Base-by-base conservation (phyloP, 1,140 invertebrate genomes). In the Magallana ariakensis region DNA sequence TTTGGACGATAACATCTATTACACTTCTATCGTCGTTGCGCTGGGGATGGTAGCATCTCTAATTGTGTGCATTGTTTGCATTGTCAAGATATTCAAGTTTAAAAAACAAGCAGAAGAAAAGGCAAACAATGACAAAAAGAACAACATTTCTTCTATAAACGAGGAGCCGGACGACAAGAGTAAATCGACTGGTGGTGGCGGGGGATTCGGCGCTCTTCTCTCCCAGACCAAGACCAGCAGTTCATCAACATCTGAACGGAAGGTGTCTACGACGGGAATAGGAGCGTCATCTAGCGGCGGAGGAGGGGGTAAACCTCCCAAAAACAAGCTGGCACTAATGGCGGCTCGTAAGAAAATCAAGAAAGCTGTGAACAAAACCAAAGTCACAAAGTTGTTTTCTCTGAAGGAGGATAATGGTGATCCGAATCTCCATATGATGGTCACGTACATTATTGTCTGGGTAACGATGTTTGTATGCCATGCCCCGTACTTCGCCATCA, bases 361-460 rank as follows among this genome's bases (percentile, higher is more conserved):
- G 85, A 87, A 85, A 26, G 85, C 85, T 13, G 85, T 85, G n/a
- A 87, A 75, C 26, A 86, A 83, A 80, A 54, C 55, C 9, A 84
- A 87, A 84, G 53, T 87, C 1, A 46, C 81, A 15, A 87, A 88
- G 26, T 5, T 88, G 9, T 85, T 88, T 54, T 85, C 75, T 53
- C 19, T 87, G n/a, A 83, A 62, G 16, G 56, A 83, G 19, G 83
- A 87, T 26, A 66, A 89, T 15, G 56, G 33, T 22, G 85, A 87
- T 54, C 85, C 88, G 4, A 83, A 89, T 19, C 83, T 89, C 16
- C 70, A 85, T 13, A 70, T 87, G 60, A 60, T 85, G 0, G 83
- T 89, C 11, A 87, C 88, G 9, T 87, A 87, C 22, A 57, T 87
- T 11, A 89, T 87, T 16, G 60, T 87, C 7, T 84, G 57, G 33